These are phyloP conservation scores for Engraulis encrasicolus DNA, from an alignment of 2,113 vertebrate genomes.

Conservation along the genomic window DNA sequence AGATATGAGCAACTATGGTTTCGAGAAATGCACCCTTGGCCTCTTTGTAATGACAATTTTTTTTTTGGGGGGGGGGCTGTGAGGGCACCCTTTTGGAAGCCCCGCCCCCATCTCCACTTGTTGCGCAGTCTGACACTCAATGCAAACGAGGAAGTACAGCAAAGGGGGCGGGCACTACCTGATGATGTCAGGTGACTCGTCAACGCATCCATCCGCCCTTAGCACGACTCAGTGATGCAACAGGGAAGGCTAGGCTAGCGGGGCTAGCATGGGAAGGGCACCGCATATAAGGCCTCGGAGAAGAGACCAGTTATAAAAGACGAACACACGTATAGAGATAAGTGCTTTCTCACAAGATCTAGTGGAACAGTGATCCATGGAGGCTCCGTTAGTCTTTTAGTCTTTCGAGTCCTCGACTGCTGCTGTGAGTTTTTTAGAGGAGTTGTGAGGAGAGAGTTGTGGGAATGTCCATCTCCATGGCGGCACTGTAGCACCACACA, in stretches of 20 bases:
- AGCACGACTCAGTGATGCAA: no score
- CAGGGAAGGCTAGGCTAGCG: no score
- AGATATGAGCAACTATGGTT: no score
- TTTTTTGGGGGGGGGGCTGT: neutral
- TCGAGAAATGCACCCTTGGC: no score
- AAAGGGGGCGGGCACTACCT: no score
- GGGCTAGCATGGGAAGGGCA: no score
- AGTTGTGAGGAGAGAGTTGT: neutral
- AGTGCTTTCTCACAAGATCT: neutral
- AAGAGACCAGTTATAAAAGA: no score
- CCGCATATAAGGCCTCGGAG: no score
- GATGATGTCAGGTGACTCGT: neutral
- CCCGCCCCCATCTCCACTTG: no score
- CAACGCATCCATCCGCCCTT: neutral
- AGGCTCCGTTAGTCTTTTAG: neutral
- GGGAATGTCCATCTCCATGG: neutral
- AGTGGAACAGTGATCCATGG: neutral
- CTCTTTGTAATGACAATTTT: no score
- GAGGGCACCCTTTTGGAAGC: constrained; percentile 8
- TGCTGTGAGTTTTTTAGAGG: neutral
- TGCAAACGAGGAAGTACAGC: neutral
- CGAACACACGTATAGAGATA: no score
- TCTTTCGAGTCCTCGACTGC: neutral
- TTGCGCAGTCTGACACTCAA: neutral
- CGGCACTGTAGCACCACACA: neutral